These are phyloP conservation scores for Hemicentrotus pulcherrimus DNA, from an alignment of 35 echinoderm and acorn worm genomes.

Conservation along the genomic window DNA sequence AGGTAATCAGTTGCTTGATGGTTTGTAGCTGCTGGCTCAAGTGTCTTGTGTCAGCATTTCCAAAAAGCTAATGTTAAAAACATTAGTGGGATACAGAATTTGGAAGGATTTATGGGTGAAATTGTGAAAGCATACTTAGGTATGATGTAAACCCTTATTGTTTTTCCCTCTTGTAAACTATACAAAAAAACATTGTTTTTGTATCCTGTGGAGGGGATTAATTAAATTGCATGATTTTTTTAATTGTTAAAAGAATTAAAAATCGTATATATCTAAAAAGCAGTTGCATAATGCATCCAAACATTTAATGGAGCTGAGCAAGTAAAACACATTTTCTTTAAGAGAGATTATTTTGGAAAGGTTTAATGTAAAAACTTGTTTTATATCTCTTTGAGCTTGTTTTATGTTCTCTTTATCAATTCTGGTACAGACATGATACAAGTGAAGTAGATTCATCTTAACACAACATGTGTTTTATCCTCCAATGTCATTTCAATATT, in stretches of 20 bases:
- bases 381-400: too few species aligned
- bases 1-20: not conserved
- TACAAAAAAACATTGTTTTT: too few species aligned
- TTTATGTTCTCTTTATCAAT: too few species aligned
- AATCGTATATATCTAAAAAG: too few species aligned
- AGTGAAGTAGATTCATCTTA: too few species aligned
- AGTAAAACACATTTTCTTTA: not conserved
- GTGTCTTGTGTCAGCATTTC: not conserved
- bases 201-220: not conserved
- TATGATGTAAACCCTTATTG: too few species aligned
- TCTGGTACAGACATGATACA: too few species aligned
- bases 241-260: too few species aligned
- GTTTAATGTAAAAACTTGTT: too few species aligned
- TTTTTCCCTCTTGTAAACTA: too few species aligned
- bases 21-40: not conserved
- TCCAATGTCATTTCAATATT: not conserved
- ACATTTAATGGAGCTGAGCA: too few species aligned
- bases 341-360: not conserved
- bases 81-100: not conserved
- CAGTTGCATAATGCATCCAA: too few species aligned
- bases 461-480: not conserved
- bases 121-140: not conserved
- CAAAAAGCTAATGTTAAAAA: not conserved
- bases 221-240: not conserved
- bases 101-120: not conserved